A percentile compares a stretch with the other conserved stretches of the same genome.
These are phyloP conservation scores for Bufo bufo DNA, from an alignment of 2,113 vertebrate genomes.

Conservation along the genomic window DNA sequence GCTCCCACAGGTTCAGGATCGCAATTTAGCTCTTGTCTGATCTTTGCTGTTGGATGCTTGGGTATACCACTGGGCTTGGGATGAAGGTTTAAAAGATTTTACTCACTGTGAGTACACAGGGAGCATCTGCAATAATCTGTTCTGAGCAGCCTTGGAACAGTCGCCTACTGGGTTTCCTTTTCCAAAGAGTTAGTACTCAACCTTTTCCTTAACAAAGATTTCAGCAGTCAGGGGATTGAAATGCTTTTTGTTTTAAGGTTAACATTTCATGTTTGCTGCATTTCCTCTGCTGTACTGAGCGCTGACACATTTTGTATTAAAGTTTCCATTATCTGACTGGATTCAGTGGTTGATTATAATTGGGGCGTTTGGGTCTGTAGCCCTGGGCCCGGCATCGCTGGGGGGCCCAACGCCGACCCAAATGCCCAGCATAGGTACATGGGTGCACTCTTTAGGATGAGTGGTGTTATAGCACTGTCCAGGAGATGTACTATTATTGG, in stretches of 20 bases:
- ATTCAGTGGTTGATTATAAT: constrained; percentile 3
- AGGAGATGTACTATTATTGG: too few species aligned
- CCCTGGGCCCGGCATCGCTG: too few species aligned
- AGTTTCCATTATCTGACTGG: background rate
- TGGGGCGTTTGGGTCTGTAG: background rate
- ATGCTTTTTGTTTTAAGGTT: constrained; percentile 51
- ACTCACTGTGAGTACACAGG: constrained; percentile 48
- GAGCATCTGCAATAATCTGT: constrained; percentile 44
- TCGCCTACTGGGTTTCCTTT: constrained; percentile 39
- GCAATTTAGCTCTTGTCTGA: constrained; percentile 46
- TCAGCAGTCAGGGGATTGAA: constrained; percentile 23
- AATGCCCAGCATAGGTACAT: too few species aligned
- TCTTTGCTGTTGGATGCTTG: constrained; percentile 41
- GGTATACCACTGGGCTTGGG: constrained; percentile 36
- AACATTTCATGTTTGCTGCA: constrained; percentile 14
- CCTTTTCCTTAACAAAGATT: constrained; percentile 35
- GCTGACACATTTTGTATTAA: constrained; percentile 20
- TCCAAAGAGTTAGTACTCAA: constrained; percentile 37
- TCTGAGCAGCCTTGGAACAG: constrained; percentile 32
- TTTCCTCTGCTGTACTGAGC: constrained; percentile 5
- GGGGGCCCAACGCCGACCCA: too few species aligned
- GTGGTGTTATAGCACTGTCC: too few species aligned
- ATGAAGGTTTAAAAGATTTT: constrained; percentile 37
- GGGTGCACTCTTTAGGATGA: too few species aligned
- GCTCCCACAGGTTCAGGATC: constrained; percentile 2